A percentile compares a stretch with the other conserved stretches of the same genome.
phyloP scores from a whole-genome alignment of 2,797 vertebrate genomes.

The Phrynocephalus forsythii region DNA sequence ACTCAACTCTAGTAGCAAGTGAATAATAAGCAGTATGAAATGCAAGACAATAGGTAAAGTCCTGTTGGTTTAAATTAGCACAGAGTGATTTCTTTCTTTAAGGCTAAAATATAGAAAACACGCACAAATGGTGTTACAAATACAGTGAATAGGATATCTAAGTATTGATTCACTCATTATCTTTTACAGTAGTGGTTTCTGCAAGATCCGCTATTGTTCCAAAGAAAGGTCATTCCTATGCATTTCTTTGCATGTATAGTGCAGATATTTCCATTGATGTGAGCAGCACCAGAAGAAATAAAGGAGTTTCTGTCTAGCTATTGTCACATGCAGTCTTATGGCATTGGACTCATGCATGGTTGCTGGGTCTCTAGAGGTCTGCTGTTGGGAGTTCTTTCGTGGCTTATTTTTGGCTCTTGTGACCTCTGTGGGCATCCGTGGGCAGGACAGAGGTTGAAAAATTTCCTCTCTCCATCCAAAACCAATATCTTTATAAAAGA shows the following conservation, averaged over 20 bases:
- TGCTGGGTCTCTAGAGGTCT: constrained; percentile 56
- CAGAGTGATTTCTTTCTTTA: neutral
- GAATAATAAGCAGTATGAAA: too few relatives aligned
- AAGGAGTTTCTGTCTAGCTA: neutral
- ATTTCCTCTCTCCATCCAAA: constrained; percentile 69
- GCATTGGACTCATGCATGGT: constrained; percentile 22
- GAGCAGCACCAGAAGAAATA: neutral
- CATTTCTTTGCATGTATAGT: neutral
- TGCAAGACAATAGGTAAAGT: too few relatives aligned
- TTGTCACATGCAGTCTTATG: neutral
- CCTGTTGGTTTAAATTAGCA: too few relatives aligned
- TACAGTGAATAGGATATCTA: neutral
- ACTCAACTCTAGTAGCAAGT: too few relatives aligned
- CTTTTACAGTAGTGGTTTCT: neutral
- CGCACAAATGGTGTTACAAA: too few relatives aligned
- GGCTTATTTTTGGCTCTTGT: constrained; percentile 58
- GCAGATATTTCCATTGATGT: neutral
- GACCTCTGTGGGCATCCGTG: constrained; percentile 69
- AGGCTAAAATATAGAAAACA: too few relatives aligned
- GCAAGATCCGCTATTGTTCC: neutral
- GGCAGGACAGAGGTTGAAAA: constrained; percentile 64
- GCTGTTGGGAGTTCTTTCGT: constrained; percentile 41
- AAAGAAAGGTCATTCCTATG: neutral
- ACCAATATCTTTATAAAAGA: constrained; percentile 71
- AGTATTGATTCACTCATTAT: neutral